phyloP scores from a whole-genome alignment of 2,797 vertebrate species.

The Neosilurus mollespiculum region DNA sequence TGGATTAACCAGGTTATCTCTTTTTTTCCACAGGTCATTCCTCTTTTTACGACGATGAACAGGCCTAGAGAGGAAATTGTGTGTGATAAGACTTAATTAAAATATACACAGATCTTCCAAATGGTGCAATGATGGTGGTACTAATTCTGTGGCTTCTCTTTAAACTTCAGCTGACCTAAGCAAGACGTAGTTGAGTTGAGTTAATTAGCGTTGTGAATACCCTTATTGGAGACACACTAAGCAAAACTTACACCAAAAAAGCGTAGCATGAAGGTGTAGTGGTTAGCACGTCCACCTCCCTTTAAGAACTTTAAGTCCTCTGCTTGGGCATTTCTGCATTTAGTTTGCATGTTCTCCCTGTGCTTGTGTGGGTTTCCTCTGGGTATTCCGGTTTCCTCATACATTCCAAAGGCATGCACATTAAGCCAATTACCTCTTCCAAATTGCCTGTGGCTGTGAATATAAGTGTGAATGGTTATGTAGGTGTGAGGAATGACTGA shows the following conservation, averaged over 20 bases:
- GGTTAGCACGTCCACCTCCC: too few relatives aligned
- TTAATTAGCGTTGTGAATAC: conserved; percentile 71
- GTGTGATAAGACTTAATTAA: conserved; percentile 80
- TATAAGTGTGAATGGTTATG: too few relatives aligned
- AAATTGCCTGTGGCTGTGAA: too few relatives aligned
- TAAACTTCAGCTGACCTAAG: conserved; percentile 74
- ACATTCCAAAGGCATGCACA: too few relatives aligned
- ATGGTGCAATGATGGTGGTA: conserved; percentile 60
- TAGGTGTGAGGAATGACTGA: too few relatives aligned
- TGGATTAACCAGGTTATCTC: conserved; percentile 49
- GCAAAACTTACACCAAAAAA: conserved; percentile 9
- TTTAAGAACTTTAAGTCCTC: too few relatives aligned
- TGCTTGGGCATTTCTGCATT: too few relatives aligned
- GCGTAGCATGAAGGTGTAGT: too few relatives aligned
- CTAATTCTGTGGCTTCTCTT: conserved; percentile 69
- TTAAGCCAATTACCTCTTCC: too few relatives aligned
- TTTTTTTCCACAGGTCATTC: conserved; percentile 58
- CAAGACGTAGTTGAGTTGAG: conserved; percentile 70
- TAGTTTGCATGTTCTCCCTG: too few relatives aligned
- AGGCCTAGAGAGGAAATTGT: conserved; percentile 63
- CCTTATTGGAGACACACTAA: conserved; percentile 34
- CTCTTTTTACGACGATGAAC: conserved; percentile 67
- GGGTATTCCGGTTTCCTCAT: too few relatives aligned
- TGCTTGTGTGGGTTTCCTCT: too few relatives aligned
- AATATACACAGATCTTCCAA: conserved; percentile 67